Evolutionary conservation across 2,888 invertebrate genomes (phyloP), one percentile per base, ranked within the genome.

Genomic region (Orchestes rusci): DNA sequence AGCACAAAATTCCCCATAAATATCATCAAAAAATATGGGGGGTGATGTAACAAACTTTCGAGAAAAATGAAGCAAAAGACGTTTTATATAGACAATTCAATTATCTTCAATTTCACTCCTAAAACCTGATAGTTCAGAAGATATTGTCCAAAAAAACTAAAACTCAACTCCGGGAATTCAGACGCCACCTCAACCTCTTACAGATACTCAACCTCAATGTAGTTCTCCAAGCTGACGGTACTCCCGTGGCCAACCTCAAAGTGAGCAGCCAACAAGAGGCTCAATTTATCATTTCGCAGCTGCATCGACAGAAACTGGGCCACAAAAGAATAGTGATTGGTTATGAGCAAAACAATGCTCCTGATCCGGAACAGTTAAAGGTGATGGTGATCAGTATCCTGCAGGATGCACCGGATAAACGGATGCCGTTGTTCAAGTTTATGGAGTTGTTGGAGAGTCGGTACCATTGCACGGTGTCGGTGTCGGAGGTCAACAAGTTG

Each of bases 381-480:
- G 76, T 80, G 0, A 80, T 88, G 56, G 80, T 88, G 2, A 73
- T 85, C 1, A 77, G 82, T 45, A 70, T 90, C 28, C 72, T 91
- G 13, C 19, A 82, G 62, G 87, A 89, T 61, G 85, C 86, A 29
- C 83, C 84, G 16, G 79, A 79, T 2, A 75, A 81, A 60, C 74
- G 76, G 41, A 71, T 92, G 54, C 89, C 90, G 0, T 70, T 92
- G 0, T 81, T 89, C 56, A 82, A 86, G 59, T 79, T 93, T 53
- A 76, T 90, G 36, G 87, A 91, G 62, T 75, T 89, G 47, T 85
- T 85, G 63, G 88, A 90, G 54, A 82, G 82, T 55, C 78, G 89
- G 5, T 85, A 82, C 61, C 81, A 86, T 65, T 80, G 82, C 51
- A 81, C 84, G 1, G 72, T 84, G 3, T 82, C 82, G 8, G 76